Evolutionary conservation across 1,140 invertebrate species (phyloP).

Genomic region (Triops cancriformis): DNA sequence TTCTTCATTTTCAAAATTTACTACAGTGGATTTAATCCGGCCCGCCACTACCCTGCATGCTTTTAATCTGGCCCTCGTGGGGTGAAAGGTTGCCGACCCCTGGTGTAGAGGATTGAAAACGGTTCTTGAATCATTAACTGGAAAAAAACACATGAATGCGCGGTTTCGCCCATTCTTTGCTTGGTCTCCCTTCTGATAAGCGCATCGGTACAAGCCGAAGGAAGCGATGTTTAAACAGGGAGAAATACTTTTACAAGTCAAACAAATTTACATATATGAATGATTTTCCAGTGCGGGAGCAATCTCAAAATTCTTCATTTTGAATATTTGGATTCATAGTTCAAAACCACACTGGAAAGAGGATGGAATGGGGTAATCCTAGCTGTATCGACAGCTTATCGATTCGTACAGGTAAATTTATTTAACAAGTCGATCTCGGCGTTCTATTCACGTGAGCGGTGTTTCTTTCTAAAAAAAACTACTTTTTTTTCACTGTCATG

Average conservation of each 20-base stretch:
- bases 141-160: background rate
- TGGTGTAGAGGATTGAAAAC: constrained; percentile 54
- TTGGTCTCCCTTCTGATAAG: background rate
- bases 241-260: background rate
- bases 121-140: background rate
- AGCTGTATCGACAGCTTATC: background rate
- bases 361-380: background rate
- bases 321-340: background rate
- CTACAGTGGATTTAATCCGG: too few relatives aligned
- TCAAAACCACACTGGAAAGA: background rate
- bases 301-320: background rate
- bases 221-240: background rate
- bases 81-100: too few relatives aligned
- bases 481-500: background rate
- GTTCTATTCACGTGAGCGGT: background rate
- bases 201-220: background rate
- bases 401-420: background rate
- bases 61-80: too few relatives aligned
- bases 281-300: background rate
- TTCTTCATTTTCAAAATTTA: too few relatives aligned
- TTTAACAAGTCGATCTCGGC: background rate
- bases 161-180: background rate
- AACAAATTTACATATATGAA: background rate
- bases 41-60: too few relatives aligned
- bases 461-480: background rate